Percentiles rank a stretch among this genome's conserved stretches.
phyloP scores from a whole-genome alignment of 2,113 vertebrate genomes.

The Meriones unguiculatus region DNA sequence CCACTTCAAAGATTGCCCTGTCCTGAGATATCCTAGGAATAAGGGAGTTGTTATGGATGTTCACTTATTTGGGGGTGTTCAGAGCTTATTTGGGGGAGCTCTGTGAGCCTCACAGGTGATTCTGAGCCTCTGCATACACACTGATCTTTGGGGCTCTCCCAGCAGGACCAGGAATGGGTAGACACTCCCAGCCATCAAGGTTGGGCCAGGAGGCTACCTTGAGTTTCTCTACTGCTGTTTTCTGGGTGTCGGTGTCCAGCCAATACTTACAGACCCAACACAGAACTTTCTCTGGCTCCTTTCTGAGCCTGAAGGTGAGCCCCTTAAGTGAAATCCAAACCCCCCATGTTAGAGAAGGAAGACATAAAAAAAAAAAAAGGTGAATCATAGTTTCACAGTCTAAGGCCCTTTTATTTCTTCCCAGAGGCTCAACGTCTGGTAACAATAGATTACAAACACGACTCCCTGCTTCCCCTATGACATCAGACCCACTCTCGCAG shows the following conservation, averaged over 20 bases:
- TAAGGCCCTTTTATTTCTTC: slow-evolving; percentile 15
- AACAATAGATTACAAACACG: slow-evolving; percentile 36
- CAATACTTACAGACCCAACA: neutral
- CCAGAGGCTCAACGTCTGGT: slow-evolving; percentile 65
- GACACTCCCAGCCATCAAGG: fast-evolving
- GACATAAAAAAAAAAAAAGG: neutral
- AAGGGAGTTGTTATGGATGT: fast-evolving
- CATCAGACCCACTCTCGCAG: slow-evolving; percentile 72
- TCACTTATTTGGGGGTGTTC: neutral
- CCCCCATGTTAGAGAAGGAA: neutral
- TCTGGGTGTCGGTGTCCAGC: too few species aligned
- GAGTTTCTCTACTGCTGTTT: neutral
- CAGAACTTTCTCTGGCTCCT: neutral
- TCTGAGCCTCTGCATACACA: neutral
- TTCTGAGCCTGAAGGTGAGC: neutral
- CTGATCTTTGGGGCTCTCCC: too few species aligned
- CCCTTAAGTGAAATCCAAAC: neutral
- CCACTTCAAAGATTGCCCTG: neutral
- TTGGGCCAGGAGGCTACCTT: too few species aligned
- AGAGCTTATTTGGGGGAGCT: neutral
- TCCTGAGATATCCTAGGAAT: neutral
- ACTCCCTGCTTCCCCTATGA: slow-evolving; percentile 35
- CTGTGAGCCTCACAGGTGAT: neutral
- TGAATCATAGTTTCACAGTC: neutral
- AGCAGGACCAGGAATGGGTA: too few species aligned